A percentile compares a stretch with the other conserved stretches of the same genome.
Evolutionary conservation across 2,888 invertebrate species (phyloP).

Genomic region (Meteorus cinctellus): DNA sequence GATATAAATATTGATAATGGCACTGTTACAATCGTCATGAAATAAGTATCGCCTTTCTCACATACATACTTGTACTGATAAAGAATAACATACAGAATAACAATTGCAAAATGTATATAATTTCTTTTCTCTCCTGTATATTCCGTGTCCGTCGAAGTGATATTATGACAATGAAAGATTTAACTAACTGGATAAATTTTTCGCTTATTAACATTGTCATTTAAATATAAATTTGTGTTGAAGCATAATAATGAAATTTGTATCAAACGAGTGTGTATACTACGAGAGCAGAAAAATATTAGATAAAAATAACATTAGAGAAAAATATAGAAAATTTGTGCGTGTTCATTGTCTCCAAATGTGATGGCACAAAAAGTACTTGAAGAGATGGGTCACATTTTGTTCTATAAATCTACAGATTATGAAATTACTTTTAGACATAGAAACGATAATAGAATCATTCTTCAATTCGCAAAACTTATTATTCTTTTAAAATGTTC

Average conservation of each 20-base stretch:
- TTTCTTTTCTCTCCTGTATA: background rate
- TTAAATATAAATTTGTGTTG: background rate
- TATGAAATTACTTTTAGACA: background rate
- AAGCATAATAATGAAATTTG: background rate
- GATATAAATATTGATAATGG: conserved; percentile 4
- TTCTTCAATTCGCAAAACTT: background rate
- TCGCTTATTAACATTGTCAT: background rate
- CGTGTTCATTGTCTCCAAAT: conserved; percentile 43
- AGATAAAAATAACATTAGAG: conserved; percentile 31
- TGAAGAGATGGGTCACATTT: conserved; percentile 4
- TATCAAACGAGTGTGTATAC: background rate
- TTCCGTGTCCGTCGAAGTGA: background rate
- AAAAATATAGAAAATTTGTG: conserved; percentile 34
- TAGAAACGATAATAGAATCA: background rate
- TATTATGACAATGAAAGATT: background rate
- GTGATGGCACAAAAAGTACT: conserved; percentile 25
- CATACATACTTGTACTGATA: background rate
- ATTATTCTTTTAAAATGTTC: background rate
- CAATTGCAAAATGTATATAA: background rate
- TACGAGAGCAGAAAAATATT: conserved; percentile 12
- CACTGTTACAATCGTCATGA: background rate
- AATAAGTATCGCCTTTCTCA: background rate
- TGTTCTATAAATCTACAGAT: conserved; percentile 13
- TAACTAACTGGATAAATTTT: background rate
- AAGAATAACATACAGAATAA: background rate